Evolutionary conservation across 2,113 vertebrate genomes (phyloP).

Genomic region (Notarius quadriscutis): DNA sequence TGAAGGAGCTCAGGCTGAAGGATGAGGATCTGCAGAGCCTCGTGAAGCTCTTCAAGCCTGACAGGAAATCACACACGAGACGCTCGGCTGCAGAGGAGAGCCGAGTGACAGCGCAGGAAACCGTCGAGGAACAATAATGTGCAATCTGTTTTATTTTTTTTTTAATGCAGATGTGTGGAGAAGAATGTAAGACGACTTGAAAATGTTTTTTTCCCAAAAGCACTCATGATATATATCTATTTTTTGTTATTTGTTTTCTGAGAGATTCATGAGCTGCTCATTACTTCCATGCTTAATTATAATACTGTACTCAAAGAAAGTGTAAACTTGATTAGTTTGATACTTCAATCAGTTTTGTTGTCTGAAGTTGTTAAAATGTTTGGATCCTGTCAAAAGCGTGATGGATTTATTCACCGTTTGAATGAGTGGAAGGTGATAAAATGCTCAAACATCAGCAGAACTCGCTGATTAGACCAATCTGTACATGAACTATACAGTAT

Average conservation of each 20-base stretch:
- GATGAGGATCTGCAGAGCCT: constrained; percentile 66
- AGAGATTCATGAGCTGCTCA: neutral
- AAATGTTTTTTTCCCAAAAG: neutral
- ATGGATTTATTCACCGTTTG: neutral
- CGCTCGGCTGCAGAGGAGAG: neutral
- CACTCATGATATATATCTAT: too few species aligned
- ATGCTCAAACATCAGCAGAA: neutral
- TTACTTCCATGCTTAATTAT: neutral
- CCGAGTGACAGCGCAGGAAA: neutral
- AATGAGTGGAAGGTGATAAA: neutral
- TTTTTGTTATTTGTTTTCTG: neutral
- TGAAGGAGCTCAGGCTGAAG: constrained; percentile 64
- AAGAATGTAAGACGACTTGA: neutral
- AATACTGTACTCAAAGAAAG: neutral
- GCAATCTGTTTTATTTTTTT: neutral
- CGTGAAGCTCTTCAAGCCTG: constrained; percentile 59
- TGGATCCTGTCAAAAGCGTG: neutral
- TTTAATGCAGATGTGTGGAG: neutral
- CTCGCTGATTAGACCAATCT: neutral
- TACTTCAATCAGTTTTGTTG: neutral
- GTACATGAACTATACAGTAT: too few species aligned
- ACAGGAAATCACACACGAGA: neutral
- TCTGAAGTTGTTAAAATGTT: neutral
- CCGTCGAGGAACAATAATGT: neutral
- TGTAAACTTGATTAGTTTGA: neutral